Percentiles rank a stretch among this genome's conserved stretches.
phyloP scores from a whole-genome alignment of 2,113 vertebrate genomes.

The Gallinago jamesoni region DNA sequence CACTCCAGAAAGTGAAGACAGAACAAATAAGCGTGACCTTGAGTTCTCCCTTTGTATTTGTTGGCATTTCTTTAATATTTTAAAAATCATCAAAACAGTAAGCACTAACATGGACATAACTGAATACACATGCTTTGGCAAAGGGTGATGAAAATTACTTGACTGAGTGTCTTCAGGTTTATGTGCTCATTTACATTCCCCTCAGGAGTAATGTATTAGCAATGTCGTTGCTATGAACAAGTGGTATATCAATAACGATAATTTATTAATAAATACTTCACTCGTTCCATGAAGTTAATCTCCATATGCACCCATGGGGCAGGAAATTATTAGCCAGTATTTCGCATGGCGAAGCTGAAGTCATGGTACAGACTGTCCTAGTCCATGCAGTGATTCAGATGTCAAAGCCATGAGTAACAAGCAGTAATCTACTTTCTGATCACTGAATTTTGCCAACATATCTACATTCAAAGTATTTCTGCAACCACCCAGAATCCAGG shows the following conservation, averaged over 20 bases:
- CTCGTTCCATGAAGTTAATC: constrained; percentile 36
- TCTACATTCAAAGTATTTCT: not conserved
- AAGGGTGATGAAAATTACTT: not conserved
- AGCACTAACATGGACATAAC: not conserved
- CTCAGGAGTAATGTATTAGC: not conserved
- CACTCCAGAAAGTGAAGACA: not conserved
- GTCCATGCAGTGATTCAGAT: not conserved
- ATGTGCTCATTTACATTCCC: constrained; percentile 22
- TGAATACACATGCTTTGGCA: not conserved
- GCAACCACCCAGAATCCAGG: not conserved
- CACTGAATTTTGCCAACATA: not conserved
- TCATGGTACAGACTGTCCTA: not conserved
- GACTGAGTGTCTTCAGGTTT: not conserved
- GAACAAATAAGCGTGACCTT: not conserved
- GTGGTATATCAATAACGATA: not conserved
- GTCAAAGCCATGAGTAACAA: not conserved
- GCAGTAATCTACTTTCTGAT: not conserved
- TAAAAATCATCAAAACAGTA: not conserved
- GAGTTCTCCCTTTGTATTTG: not conserved
- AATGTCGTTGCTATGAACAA: not conserved
- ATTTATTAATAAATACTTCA: constrained; percentile 50
- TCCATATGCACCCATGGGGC: not conserved
- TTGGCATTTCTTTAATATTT: not conserved
- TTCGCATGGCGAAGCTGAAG: not conserved
- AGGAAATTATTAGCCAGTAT: not conserved